A percentile compares a stretch with the other conserved stretches of the same genome.
These are phyloP conservation scores for Chloebia gouldiae DNA, from an alignment of 2,113 vertebrate species.

Conservation along the genomic window DNA sequence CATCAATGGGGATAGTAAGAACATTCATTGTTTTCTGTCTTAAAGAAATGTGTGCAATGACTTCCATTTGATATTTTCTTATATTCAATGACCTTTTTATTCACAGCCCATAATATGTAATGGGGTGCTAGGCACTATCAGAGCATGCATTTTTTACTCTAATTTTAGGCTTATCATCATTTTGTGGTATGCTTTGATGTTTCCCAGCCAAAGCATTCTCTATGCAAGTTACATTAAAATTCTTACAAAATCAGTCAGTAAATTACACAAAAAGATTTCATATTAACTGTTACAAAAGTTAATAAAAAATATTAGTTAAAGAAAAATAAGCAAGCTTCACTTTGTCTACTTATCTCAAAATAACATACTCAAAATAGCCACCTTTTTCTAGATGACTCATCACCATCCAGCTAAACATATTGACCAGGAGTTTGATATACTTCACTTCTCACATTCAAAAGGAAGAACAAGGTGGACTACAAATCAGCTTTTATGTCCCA, in stretches of 20 bases:
- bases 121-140: background rate
- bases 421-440: background rate
- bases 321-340: background rate
- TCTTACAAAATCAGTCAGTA: background rate
- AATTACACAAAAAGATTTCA: background rate
- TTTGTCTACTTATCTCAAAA: background rate
- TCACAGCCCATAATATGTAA: background rate
- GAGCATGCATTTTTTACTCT: background rate
- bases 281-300: background rate
- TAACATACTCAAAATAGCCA: background rate
- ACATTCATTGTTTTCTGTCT: background rate
- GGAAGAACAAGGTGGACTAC: background rate
- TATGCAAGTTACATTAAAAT: background rate
- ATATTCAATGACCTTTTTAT: background rate
- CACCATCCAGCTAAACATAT: background rate
- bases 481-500: background rate
- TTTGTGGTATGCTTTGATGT: background rate
- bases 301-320: background rate
- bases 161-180: background rate
- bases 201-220: background rate
- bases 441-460: background rate
- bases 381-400: background rate
- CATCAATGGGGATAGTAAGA: background rate
- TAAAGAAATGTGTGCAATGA: background rate
- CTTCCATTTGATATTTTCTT: background rate